phyloP scores from a whole-genome alignment of 2,888 invertebrate genomes.

The Aleiodes testaceus region DNA sequence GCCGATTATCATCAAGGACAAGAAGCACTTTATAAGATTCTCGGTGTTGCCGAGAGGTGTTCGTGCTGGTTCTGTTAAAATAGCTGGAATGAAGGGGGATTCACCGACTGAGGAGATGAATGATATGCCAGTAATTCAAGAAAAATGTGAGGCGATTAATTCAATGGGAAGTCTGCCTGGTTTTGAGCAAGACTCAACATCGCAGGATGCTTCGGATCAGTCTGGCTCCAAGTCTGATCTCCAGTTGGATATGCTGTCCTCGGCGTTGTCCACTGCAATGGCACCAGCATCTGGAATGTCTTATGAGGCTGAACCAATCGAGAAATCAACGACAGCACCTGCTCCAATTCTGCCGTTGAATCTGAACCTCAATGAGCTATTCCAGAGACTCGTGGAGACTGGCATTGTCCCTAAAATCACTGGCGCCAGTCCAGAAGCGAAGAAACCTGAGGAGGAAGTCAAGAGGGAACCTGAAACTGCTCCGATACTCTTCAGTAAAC shows the following conservation, averaged over 20 bases:
- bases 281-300: constrained; percentile 74
- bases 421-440: constrained; percentile 61
- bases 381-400: constrained; percentile 88
- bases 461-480: constrained; percentile 74
- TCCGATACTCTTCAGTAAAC: constrained; percentile 79
- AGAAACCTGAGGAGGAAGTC: constrained; percentile 64
- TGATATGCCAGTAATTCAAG: constrained; percentile 26
- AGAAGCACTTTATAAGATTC: constrained; percentile 87
- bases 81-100: constrained; percentile 83
- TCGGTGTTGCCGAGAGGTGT: constrained; percentile 84
- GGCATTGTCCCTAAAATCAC: constrained; percentile 80
- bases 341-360: constrained; percentile 67
- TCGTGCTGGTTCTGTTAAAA: constrained; percentile 81
- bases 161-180: neutral
- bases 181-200: constrained; percentile 63
- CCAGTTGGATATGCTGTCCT: constrained; percentile 79
- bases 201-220: constrained; percentile 65
- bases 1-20: constrained; percentile 82
- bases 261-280: constrained; percentile 78
- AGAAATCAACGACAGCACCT: constrained; percentile 59
- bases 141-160: neutral
- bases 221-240: constrained; percentile 62
- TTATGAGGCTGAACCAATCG: constrained; percentile 64
- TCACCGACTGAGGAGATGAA: constrained; percentile 60
- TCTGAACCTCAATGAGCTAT: constrained; percentile 86